Base-by-base conservation (phyloP, 2,797 vertebrate genomes). In the Sylvilagus floridanus region DNA sequence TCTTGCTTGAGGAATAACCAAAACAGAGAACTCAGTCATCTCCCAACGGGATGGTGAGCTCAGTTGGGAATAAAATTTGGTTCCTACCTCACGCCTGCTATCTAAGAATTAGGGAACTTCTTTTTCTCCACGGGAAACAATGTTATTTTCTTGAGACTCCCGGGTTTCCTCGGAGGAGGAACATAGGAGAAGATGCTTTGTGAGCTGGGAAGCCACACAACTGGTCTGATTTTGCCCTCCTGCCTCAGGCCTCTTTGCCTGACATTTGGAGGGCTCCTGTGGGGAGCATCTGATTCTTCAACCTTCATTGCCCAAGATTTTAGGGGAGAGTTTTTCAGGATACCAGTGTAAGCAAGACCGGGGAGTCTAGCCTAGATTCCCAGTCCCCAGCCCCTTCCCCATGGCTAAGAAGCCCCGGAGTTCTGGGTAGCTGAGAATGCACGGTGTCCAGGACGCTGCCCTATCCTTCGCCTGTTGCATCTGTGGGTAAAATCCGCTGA, bases 401-500 rank as follows among this genome's bases (percentile, higher is more conserved):
- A 26, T 26, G 47, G 63, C 68, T 86, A 65, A 66, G 65, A 75
- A 93, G 37, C 54, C 4, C 21, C 88, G 35, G 22, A 32, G 21
- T 57, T 85, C 69, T 85, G 37, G 16, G 37, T 35, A 73, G 88
- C 62, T 42, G 77, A 92, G 96, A 65, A n/a, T 69, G 4, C 22
- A 65, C 13, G 28, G n/a, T 86, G 68, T 72, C 78, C 83, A 4
- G 81, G 93, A 86, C 83, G 26, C 42, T 75, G 65, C 32, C 68
- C 50, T 30, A 75, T 83, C 84, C 84, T 95, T 73, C 82, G 95
- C 54, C 65, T 94, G 81, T 97, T 97, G 96, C 96, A 96, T 91
- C 95, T 93, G 57, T 79, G 95, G 96, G 97, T 97, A 97, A 97
- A 97, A 96, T 95, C 97, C 96, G 11, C 93, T 91, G 88, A 95